Evolutionary conservation across 2,888 invertebrate genomes (phyloP).

Genomic region (Amiota minor): DNA sequence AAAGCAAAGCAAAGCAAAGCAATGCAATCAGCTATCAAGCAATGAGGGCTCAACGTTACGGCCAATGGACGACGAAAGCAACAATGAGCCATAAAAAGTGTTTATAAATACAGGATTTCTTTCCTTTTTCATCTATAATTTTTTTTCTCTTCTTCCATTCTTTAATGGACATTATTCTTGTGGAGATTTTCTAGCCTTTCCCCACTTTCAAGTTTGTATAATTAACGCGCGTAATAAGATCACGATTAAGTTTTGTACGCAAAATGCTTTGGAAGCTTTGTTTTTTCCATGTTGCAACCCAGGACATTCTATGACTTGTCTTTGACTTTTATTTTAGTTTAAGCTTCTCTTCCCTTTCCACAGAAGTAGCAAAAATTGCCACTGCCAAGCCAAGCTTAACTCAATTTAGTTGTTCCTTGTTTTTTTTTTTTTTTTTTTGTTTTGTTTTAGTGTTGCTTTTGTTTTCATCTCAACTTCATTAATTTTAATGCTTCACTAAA

Average conservation of each 20-base stretch:
- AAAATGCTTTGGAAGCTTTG: neutral
- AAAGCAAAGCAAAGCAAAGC: neutral
- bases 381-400: constrained; percentile 1
- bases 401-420: constrained; percentile 22
- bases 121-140: neutral
- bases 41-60: too few relatives aligned
- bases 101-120: neutral
- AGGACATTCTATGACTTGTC: neutral
- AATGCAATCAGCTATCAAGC: neutral
- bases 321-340: too few relatives aligned
- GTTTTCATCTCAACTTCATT: constrained; percentile 54
- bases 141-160: neutral
- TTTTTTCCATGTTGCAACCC: neutral
- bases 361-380: neutral
- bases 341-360: too few relatives aligned
- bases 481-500: constrained; percentile 50
- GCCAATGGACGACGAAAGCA: neutral
- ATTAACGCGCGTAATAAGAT: constrained; percentile 72
- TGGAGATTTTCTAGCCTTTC: constrained; percentile 4
- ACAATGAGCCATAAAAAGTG: constrained; percentile 6
- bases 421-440: neutral
- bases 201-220: constrained; percentile 46
- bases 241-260: constrained; percentile 63
- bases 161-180: neutral
- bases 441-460: constrained; percentile 22